These are phyloP conservation scores for Calliphora vicina DNA, from an alignment of 1,140 invertebrate species.

Conservation along the genomic window DNA sequence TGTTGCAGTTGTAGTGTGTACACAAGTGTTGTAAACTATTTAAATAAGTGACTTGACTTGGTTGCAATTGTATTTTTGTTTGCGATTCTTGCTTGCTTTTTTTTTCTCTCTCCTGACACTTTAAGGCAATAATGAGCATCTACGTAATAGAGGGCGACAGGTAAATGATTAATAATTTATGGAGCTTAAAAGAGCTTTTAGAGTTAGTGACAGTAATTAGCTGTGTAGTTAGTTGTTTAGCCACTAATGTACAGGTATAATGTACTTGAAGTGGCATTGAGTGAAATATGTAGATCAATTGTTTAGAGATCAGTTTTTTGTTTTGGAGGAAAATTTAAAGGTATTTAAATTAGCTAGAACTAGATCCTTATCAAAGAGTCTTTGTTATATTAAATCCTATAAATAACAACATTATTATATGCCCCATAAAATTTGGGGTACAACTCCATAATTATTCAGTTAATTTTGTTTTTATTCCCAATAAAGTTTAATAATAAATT, in stretches of 20 bases:
- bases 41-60: not conserved
- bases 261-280: not conserved
- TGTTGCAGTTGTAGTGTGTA: not conserved
- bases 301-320: not conserved
- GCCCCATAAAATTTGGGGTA: not conserved
- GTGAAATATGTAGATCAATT: not conserved
- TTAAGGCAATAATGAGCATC: not conserved
- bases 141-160: not conserved
- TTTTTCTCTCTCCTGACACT: not conserved
- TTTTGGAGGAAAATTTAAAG: not conserved
- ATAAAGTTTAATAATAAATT: not conserved
- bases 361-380: no score
- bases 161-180: slow-evolving; percentile 3
- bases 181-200: not conserved
- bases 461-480: not conserved
- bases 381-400: no score
- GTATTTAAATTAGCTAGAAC: no score
- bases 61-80: not conserved
- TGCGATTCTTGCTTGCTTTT: not conserved
- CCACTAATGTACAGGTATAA: not conserved
- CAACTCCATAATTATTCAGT: not conserved
- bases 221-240: not conserved
- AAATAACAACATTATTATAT: not conserved
- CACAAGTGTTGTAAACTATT: not conserved
- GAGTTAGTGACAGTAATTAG: not conserved